Conservation (phyloP, 2,888 invertebrate genomes). For the Spatulosminthurus flaviceps region DNA sequence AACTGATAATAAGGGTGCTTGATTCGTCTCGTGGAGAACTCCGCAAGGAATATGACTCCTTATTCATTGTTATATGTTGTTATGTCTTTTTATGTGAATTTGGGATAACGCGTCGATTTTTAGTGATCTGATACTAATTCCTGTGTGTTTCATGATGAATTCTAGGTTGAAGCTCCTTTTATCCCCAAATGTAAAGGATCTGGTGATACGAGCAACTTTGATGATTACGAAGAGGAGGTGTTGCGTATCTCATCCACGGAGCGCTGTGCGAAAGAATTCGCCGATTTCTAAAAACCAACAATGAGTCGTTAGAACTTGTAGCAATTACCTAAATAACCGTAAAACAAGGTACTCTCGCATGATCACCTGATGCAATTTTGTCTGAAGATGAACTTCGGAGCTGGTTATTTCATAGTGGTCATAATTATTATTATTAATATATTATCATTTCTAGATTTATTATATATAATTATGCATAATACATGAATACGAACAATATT, state of each 20-base stretch:
- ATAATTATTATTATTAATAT: conserved; percentile 33
- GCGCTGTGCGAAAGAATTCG: conserved; percentile 99
- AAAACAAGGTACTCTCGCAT: conserved; percentile 41
- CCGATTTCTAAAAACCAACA: conserved; percentile 77
- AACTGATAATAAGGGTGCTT: no score
- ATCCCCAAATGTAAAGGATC: conserved; percentile 98
- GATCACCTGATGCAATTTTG: conserved; percentile 39
- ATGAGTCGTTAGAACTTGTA: conserved; percentile 31
- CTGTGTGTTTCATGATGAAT: not conserved
- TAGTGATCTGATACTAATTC: not conserved
- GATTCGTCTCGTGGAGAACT: no score
- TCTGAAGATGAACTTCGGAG: conserved; percentile 44
- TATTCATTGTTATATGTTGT: no score
- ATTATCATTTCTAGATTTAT: conserved; percentile 24
- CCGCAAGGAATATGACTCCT: no score
- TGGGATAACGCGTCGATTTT: not conserved
- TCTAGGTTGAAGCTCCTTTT: conserved; percentile 94
- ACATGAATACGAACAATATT: conserved; percentile 30
- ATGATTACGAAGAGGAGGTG: conserved; percentile 99
- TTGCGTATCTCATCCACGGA: conserved; percentile 98
- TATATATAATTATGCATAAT: conserved; percentile 26
- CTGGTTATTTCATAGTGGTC: conserved; percentile 40
- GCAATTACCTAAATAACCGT: conserved; percentile 36
- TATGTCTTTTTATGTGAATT: conserved; percentile 6
- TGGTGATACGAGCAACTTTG: conserved; percentile 99